Conservation (phyloP, 1,140 invertebrate genomes). For the Ptiloglossa arizonensis region DNA sequence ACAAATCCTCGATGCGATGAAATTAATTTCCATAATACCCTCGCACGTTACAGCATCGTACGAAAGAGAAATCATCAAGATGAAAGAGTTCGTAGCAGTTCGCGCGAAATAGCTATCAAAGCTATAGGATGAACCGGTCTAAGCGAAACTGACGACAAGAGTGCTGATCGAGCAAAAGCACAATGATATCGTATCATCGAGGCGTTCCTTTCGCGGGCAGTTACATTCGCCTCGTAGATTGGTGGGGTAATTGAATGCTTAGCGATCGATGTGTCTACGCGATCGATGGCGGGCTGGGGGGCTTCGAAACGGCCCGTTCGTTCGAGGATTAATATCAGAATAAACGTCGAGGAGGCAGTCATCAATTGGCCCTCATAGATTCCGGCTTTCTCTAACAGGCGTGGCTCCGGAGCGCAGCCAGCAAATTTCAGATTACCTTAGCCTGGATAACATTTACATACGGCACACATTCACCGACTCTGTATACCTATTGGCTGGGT, state of each 20-base stretch:
- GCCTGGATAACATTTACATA: slow-evolving; percentile 78
- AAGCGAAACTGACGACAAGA: no score
- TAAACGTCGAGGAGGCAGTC: slow-evolving; percentile 1
- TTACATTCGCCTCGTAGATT: neutral
- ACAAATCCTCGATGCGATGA: no score
- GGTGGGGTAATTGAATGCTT: neutral
- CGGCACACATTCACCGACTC: slow-evolving; percentile 61
- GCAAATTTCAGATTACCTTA: slow-evolving; percentile 77
- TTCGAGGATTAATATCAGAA: slow-evolving; percentile 29
- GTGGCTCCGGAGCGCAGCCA: slow-evolving; percentile 36
- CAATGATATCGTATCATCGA: neutral
- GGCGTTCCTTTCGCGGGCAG: neutral
- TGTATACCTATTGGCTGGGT: slow-evolving; percentile 47
- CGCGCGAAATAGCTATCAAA: neutral
- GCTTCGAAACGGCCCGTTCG: slow-evolving; percentile 5
- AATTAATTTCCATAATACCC: no score
- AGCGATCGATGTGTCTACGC: neutral
- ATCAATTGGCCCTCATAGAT: slow-evolving; percentile 15
- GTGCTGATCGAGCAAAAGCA: no score
- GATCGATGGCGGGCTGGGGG: neutral
- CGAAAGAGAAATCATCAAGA: no score
- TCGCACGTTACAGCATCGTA: no score
- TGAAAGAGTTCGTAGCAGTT: no score
- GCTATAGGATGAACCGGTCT: no score
- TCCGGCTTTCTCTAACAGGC: slow-evolving; percentile 30